These are phyloP conservation scores for Paguma larvata DNA, from an alignment of 2,797 vertebrate genomes.

Conservation along the genomic window DNA sequence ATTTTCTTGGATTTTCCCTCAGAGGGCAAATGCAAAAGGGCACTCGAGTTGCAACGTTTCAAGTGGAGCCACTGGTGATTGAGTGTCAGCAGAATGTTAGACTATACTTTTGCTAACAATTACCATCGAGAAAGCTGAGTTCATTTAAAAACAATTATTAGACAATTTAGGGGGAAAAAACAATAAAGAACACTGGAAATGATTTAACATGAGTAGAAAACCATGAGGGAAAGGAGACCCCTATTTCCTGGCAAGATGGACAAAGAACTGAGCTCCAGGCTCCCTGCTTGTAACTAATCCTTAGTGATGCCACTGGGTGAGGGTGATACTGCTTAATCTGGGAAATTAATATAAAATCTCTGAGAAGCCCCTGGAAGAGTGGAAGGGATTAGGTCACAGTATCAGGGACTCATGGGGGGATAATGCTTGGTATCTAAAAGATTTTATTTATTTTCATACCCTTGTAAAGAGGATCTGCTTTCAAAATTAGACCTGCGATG, in stretches of 20 bases:
- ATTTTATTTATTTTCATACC: neutral
- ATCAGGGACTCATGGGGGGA: rapidly evolving
- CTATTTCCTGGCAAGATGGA: neutral
- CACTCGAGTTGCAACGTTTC: neutral
- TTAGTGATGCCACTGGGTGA: neutral
- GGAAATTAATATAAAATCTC: neutral
- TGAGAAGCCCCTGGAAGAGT: neutral
- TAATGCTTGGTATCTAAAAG: neutral
- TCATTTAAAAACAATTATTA: neutral
- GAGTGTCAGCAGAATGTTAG: neutral
- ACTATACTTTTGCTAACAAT: neutral
- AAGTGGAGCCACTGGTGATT: neutral
- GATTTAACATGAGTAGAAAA: slow-evolving; percentile 1
- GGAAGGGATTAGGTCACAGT: neutral
- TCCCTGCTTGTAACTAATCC: neutral
- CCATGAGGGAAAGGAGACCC: neutral
- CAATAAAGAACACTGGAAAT: neutral
- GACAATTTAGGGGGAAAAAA: neutral
- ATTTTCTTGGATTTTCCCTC: neutral
- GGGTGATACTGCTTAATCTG: neutral
- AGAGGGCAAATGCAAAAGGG: neutral
- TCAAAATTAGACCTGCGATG: neutral
- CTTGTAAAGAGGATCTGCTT: neutral
- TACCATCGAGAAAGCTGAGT: neutral
- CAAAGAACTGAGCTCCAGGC: neutral